Conservation (phyloP, 2,888 invertebrate genomes). For the Lycaena phlaeas region DNA sequence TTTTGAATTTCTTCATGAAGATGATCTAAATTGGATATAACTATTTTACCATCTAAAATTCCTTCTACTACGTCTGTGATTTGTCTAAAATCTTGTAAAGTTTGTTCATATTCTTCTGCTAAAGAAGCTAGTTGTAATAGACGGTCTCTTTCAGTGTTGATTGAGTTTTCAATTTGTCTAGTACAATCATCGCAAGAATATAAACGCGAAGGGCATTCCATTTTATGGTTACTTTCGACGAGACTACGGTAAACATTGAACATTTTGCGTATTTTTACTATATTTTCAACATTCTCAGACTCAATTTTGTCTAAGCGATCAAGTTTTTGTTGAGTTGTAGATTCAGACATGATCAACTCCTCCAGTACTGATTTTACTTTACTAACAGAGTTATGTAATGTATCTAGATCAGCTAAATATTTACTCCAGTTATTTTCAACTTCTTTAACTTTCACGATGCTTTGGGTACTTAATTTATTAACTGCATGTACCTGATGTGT, state of each 20-base stretch:
- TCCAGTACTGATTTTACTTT: conserved; percentile 68
- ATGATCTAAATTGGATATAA: conserved; percentile 82
- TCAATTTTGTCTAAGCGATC: conserved; percentile 81
- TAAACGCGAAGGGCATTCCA: conserved; percentile 78
- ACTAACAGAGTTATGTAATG: conserved; percentile 66
- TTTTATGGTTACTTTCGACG: conserved; percentile 78
- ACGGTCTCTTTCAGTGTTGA: conserved; percentile 82
- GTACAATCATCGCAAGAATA: conserved; percentile 78
- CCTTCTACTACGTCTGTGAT: conserved; percentile 89
- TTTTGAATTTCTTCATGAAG: conserved; percentile 93
- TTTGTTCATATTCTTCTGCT: conserved; percentile 91
- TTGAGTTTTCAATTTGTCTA: conserved; percentile 78
- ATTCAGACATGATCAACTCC: conserved; percentile 73
- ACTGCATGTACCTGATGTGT: conserved; percentile 79
- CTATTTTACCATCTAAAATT: conserved; percentile 82
- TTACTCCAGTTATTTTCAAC: conserved; percentile 80
- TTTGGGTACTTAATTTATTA: conserved; percentile 73
- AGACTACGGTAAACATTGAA: conserved; percentile 76
- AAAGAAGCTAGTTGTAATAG: conserved; percentile 82
- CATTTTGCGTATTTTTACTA: conserved; percentile 74
- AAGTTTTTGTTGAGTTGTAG: conserved; percentile 78
- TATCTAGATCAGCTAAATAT: conserved; percentile 76
- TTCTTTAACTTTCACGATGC: conserved; percentile 57
- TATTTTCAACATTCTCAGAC: conserved; percentile 74
- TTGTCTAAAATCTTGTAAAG: conserved; percentile 87